A percentile compares a stretch with the other conserved stretches of the same genome.
phyloP scores from a whole-genome alignment of 2,888 invertebrate species.

The Cataglyphis livida region DNA sequence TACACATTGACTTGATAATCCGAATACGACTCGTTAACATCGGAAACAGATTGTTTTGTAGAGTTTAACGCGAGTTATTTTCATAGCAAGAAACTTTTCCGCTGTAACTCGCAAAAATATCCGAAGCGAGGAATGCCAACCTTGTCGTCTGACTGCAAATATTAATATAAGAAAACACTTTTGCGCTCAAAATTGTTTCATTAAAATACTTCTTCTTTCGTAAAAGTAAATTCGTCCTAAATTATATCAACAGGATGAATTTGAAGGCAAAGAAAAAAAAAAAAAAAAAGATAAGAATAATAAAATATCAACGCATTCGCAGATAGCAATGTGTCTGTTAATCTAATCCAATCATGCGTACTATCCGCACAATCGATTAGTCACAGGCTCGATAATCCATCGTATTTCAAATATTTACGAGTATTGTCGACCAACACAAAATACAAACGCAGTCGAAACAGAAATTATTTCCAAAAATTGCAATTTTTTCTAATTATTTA shows the following conservation, averaged over 20 bases:
- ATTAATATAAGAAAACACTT: conserved; percentile 25
- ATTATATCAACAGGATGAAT: conserved; percentile 1
- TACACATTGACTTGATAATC: conserved; percentile 15
- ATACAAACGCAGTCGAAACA: background rate
- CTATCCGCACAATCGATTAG: background rate
- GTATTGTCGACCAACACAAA: background rate
- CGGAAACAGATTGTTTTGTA: conserved; percentile 15
- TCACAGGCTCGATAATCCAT: background rate
- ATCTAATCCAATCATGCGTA: conserved; percentile 11
- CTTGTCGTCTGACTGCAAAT: background rate
- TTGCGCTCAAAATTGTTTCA: background rate
- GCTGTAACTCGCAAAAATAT: conserved; percentile 13
- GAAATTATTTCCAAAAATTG: conserved; percentile 9
- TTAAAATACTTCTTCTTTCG: conserved; percentile 25
- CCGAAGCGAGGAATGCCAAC: background rate
- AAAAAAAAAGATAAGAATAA: background rate
- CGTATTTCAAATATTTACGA: conserved; percentile 12
- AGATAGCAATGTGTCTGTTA: background rate
- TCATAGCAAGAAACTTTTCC: conserved; percentile 24
- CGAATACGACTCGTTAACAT: conserved; percentile 24
- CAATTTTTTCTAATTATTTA: background rate
- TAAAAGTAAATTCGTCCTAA: background rate
- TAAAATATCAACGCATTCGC: background rate
- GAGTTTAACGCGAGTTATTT: conserved; percentile 19
- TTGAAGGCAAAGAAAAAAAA: too few species aligned